Evolutionary conservation across 2,113 vertebrate genomes (phyloP).

Genomic region (Poicephalus meyeri): DNA sequence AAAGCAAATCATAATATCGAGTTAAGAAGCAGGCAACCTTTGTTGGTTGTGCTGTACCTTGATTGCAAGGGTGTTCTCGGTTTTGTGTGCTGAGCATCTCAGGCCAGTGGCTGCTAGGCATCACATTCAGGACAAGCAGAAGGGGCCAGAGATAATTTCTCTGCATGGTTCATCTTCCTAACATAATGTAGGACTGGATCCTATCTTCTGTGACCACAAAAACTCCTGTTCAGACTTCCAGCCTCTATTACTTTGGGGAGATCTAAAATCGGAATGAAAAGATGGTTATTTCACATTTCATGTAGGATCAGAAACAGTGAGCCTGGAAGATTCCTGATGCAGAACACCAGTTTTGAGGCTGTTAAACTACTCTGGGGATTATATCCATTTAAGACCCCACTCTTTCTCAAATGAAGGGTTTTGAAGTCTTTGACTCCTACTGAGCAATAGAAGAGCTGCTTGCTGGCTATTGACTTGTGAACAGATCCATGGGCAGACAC

Average conservation of each 20-base stretch:
- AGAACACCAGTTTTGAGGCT: neutral
- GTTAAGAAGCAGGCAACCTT: neutral
- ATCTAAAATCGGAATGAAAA: neutral
- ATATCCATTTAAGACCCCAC: neutral
- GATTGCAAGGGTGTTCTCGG: rapidly evolving
- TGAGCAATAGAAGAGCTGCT: neutral
- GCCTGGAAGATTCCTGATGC: neutral
- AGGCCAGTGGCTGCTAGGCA: neutral
- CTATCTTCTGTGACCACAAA: neutral
- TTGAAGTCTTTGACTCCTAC: neutral
- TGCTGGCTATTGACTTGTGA: neutral
- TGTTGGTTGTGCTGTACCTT: neutral
- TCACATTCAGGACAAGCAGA: neutral
- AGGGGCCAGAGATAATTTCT: neutral
- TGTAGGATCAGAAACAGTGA: neutral
- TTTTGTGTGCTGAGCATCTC: neutral
- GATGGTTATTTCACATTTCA: neutral
- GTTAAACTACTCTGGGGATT: neutral
- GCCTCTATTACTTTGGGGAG: neutral
- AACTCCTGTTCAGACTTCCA: neutral
- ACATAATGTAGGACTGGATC: neutral
- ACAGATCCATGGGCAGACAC: neutral
- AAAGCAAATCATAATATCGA: neutral
- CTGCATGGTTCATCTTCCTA: neutral
- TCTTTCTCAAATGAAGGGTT: neutral